These are phyloP conservation scores for Calcarius lapponicus DNA, from an alignment of 2,797 vertebrate species.

Conservation along the genomic window DNA sequence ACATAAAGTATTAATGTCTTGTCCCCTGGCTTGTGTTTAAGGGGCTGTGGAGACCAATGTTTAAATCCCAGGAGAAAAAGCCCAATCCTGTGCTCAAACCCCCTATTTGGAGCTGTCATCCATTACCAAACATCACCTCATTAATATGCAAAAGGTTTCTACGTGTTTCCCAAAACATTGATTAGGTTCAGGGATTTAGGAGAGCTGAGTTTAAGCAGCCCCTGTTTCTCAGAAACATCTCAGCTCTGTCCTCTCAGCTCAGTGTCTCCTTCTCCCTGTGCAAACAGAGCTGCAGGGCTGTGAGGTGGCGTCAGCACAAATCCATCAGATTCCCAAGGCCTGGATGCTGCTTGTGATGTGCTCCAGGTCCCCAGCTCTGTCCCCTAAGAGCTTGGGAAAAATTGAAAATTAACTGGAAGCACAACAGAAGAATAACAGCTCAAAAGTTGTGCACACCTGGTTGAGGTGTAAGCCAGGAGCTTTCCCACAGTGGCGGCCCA, in stretches of 20 bases:
- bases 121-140: neutral
- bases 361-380: neutral
- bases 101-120: neutral
- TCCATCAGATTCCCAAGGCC: neutral
- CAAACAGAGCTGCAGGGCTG: neutral
- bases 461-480: neutral
- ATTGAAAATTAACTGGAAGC: neutral
- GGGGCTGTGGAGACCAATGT: neutral
- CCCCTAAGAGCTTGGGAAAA: neutral
- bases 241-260: neutral
- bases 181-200: neutral
- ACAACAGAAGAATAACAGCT: neutral
- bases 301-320: rapidly evolving
- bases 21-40: neutral
- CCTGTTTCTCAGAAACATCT: neutral
- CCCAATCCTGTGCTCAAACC: neutral
- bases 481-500: neutral
- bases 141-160: neutral
- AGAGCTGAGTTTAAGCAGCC: neutral
- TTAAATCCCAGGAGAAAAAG: neutral
- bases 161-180: neutral
- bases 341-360: neutral
- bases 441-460: neutral
- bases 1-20: neutral
- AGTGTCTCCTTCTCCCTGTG: neutral